Evolutionary conservation across 1,140 invertebrate species (phyloP).

Genomic region (Dendroctonus valens): DNA sequence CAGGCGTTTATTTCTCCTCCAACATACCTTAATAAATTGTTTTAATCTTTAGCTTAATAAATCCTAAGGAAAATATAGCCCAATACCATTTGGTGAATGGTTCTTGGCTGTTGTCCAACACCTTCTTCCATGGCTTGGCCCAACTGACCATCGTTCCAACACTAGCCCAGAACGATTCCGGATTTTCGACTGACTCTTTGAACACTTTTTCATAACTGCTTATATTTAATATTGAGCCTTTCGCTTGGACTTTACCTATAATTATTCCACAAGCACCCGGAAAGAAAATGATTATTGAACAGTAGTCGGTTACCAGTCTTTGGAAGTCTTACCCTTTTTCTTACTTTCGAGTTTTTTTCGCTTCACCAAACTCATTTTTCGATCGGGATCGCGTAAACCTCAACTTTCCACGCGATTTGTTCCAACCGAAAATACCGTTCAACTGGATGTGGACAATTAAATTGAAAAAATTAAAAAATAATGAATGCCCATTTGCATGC

Average conservation of each 20-base stretch:
- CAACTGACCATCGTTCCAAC: slow-evolving; percentile 72
- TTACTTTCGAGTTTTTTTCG: slow-evolving; percentile 19
- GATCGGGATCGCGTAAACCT: too few relatives aligned
- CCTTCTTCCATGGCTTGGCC: slow-evolving; percentile 79
- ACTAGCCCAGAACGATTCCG: slow-evolving; percentile 85
- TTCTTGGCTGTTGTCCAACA: slow-evolving; percentile 77
- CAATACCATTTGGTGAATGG: slow-evolving; percentile 87
- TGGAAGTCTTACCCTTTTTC: slow-evolving; percentile 3
- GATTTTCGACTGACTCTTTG: slow-evolving; percentile 68
- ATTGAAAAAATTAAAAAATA: neutral
- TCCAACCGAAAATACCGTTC: neutral
- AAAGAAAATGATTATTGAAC: too few relatives aligned
- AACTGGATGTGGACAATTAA: neutral
- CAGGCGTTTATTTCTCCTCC: slow-evolving; percentile 90
- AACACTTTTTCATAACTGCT: slow-evolving; percentile 65
- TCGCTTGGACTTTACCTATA: slow-evolving; percentile 4
- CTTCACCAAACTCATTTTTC: slow-evolving; percentile 21
- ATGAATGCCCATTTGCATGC: neutral
- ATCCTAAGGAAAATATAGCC: neutral
- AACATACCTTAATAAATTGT: slow-evolving; percentile 65
- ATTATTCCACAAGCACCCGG: too few relatives aligned
- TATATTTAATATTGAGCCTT: slow-evolving; percentile 15
- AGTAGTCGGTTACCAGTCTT: too few relatives aligned
- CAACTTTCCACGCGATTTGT: neutral
- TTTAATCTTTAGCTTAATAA: neutral